These are phyloP conservation scores for Actias luna DNA, from an alignment of 2,888 invertebrate genomes.

Conservation along the genomic window DNA sequence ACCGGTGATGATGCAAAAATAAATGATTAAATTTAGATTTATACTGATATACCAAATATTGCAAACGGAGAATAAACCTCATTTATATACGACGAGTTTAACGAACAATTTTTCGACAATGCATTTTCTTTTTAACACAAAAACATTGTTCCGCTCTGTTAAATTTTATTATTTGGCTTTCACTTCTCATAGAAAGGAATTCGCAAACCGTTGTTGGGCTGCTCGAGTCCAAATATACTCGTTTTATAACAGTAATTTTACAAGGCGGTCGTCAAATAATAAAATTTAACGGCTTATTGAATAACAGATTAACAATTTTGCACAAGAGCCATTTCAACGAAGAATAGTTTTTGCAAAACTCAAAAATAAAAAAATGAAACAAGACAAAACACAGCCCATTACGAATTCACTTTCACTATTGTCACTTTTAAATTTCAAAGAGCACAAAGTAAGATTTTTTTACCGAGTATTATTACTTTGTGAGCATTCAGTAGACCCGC, in stretches of 20 bases:
- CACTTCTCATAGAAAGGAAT: constrained; percentile 65
- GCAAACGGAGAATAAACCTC: constrained; percentile 29
- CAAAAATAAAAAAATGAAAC: constrained; percentile 2
- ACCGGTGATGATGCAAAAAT: constrained; percentile 55
- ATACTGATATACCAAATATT: constrained; percentile 26
- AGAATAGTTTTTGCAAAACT: background rate
- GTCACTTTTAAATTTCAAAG: constrained; percentile 4
- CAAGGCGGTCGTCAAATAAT: background rate
- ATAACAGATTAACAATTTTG: background rate
- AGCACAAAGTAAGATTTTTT: constrained; percentile 1
- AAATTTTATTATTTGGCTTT: constrained; percentile 67
- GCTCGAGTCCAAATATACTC: constrained; percentile 30
- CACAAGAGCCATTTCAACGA: background rate
- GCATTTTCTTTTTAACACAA: constrained; percentile 19
- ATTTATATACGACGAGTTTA: constrained; percentile 29
- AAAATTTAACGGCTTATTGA: background rate
- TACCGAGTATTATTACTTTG: background rate
- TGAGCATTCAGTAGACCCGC: background rate
- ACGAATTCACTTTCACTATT: constrained; percentile 2
- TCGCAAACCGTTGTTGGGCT: constrained; percentile 43
- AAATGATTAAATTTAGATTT: constrained; percentile 58
- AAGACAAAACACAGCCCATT: background rate
- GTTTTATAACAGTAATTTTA: constrained; percentile 43
- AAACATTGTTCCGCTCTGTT: constrained; percentile 63
- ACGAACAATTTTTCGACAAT: constrained; percentile 17